Evolutionary conservation across 2,888 invertebrate species (phyloP).

Genomic region (Chromoteleia sp.): DNA sequence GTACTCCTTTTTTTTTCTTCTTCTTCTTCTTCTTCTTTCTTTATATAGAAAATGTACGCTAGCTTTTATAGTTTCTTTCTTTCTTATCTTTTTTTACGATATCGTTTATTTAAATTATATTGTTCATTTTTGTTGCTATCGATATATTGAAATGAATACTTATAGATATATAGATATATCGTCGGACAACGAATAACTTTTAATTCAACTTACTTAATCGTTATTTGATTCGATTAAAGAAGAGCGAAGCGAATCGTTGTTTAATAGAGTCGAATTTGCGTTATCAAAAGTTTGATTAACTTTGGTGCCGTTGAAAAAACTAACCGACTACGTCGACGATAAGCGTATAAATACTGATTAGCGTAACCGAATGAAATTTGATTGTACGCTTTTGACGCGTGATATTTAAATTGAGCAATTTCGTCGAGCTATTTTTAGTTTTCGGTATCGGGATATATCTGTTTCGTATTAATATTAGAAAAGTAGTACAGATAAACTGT

Average conservation of each 20-base stretch:
- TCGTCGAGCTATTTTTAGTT: slow-evolving; percentile 45
- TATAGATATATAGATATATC: no score
- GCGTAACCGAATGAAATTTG: slow-evolving; percentile 33
- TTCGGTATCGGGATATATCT: slow-evolving; percentile 37
- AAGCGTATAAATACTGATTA: slow-evolving; percentile 32
- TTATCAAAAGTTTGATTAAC: slow-evolving; percentile 16
- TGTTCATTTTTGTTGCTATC: no score
- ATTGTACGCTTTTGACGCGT: slow-evolving; percentile 38
- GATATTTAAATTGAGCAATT: slow-evolving; percentile 56
- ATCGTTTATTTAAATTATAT: no score
- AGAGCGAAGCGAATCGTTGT: not conserved
- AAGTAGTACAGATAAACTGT: slow-evolving; percentile 49
- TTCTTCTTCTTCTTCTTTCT: no score
- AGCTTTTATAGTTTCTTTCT: no score
- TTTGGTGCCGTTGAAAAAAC: not conserved
- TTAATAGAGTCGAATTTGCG: slow-evolving; percentile 23
- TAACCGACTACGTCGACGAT: slow-evolving; percentile 20
- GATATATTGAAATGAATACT: no score
- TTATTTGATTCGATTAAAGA: slow-evolving; percentile 9
- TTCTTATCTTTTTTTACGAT: no score
- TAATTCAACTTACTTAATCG: not conserved
- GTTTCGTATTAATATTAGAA: slow-evolving; percentile 49
- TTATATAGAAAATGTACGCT: no score
- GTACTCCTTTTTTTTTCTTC: no score
- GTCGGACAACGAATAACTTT: not conserved